Base-by-base conservation (phyloP, 1,140 invertebrate species). In the Orius insidiosus region DNA sequence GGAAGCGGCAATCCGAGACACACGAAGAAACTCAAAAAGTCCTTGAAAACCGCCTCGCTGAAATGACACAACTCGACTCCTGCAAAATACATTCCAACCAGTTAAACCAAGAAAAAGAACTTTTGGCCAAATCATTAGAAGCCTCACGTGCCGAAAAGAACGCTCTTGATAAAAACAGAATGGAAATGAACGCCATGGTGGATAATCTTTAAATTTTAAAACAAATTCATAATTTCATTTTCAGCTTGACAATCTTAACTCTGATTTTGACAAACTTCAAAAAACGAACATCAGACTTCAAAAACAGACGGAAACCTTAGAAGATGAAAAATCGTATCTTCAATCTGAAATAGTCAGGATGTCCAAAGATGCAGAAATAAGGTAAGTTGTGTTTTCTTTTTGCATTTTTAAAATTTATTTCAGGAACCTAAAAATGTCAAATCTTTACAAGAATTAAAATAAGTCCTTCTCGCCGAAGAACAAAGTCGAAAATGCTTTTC, bases 221-320 rank as follows among this genome's bases (percentile, higher is more conserved):
- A 24, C 3, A 40, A 40, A 4, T 40, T 14, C 16, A 38, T 2
- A 14, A 15, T 46, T 35, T 52, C 50, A 52, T 53, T 62, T 67
- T 31, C 41, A 82, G 76, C 67, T 81, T 49, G 80, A 85, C 53
- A 69, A 70, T 4, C 59, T 85, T n/a, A 81, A 75, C 55, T 63
- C 59, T 1, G 80, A 86, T 55, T 81, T 76, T 51, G 81, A 85
- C 50, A 82, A 81, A 56, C 58, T 83, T 6, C 76, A 82, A 57
- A 78, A 83, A 56, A 61, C 69, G 13, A 78, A 77, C 59, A 63
- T 59, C 35, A 77, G 77, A 39, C 60, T 83, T 5, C 78, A 83
- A 58, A 85, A 85, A 58, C 64, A 74, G 33, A 70, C 74, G 42
- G 79, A 85, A 43, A 64, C 64, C 37, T 55, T 82, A 14, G 78